Evolutionary conservation across 2,888 invertebrate species (phyloP), one percentile per base, ranked within the genome.

Genomic region (Neoaliturus tenellus): DNA sequence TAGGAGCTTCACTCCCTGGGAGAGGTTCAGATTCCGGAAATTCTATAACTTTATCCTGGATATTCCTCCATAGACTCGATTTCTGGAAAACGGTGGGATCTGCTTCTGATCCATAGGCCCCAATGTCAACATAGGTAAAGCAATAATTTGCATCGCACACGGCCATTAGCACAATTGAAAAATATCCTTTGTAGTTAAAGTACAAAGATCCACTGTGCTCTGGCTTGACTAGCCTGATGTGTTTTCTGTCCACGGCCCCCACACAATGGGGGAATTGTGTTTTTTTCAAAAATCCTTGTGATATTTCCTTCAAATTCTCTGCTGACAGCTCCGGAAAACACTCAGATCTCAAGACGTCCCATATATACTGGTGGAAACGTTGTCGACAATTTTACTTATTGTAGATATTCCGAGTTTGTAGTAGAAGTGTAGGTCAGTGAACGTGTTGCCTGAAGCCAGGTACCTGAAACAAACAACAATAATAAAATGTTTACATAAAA

Each of bases 401-500:
- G 89, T 89, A 83, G 88, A 85, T 20, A 86, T 85, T 85, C 89
- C 89, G 23, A 90, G 83, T 85, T 89, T 86, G 86, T 87, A 90
- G 81, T 83, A 85, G 86, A 88, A 89, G 31, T 88, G 87, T 75
- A 90, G 84, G 82, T 88, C 88, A 80, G 87, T 87, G 85, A 86
- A 89, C 75, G 88, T 88, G 58, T 86, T 85, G 41, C 88, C 88
- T 67, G 88, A 89, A 62, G 88, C 88, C 28, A 89, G 82, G 85
- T 87, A 88, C 85, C 89, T 89, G 84, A 84, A 88, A 88, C 51
- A 48, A 83, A 83, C 28, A 83, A 62, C 55, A 58, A 55, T 51
- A 55, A n/a, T n/a, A n/a, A n/a, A n/a, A n/a, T n/a, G n/a, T n/a
- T n/a, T 48, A 12, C 14, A 48, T 14, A 48, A 48, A 48, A 17